phyloP scores from a whole-genome alignment of 2,113 vertebrate genomes.

The Zootoca vivipara region DNA sequence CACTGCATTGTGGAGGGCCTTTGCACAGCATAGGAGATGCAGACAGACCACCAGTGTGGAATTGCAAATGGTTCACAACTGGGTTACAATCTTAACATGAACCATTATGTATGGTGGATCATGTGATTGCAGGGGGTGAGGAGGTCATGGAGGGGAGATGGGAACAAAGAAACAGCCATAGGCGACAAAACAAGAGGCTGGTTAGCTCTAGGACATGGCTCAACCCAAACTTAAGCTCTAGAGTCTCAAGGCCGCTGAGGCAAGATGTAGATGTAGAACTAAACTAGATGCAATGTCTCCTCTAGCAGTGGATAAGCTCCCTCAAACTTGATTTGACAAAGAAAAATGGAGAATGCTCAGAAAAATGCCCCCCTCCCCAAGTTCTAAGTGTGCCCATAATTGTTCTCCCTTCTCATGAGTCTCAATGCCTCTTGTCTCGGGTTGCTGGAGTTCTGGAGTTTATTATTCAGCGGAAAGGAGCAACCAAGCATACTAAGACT shows the following conservation, averaged over 20 bases:
- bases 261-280: background rate
- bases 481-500: no score
- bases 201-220: background rate
- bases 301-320: background rate
- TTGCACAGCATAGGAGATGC: background rate
- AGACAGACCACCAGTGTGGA: background rate
- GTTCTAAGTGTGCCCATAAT: background rate
- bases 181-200: background rate
- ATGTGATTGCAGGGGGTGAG: background rate
- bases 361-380: background rate
- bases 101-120: background rate
- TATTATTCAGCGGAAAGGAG: no score
- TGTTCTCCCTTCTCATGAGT: background rate
- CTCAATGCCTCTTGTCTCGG: background rate
- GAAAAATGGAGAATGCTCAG: background rate
- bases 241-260: background rate
- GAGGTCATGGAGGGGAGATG: background rate
- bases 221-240: background rate
- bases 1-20: background rate
- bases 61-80: background rate
- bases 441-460: no score
- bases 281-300: background rate
- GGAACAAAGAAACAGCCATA: background rate
- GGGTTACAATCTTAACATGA: background rate
- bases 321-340: background rate